Percentiles rank a stretch among this genome's conserved stretches.
These are phyloP conservation scores for Antheraea yamamai DNA, from an alignment of 2,888 invertebrate genomes.

Conservation along the genomic window DNA sequence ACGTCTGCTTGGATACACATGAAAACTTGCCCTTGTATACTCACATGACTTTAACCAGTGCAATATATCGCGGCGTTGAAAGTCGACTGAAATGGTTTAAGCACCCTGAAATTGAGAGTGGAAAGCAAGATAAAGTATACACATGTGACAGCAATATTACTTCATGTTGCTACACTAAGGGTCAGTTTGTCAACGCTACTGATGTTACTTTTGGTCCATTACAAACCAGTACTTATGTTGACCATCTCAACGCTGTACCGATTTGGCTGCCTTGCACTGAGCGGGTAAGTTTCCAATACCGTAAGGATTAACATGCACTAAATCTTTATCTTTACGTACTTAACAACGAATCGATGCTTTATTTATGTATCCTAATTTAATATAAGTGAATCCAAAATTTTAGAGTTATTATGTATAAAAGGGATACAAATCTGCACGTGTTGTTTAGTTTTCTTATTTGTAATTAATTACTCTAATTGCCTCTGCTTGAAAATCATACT, in stretches of 20 bases:
- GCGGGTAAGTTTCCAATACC: neutral
- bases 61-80: neutral
- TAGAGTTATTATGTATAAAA: neutral
- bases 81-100: slow-evolving; percentile 6
- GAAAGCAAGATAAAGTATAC: neutral
- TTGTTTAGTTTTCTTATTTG: neutral
- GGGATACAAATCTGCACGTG: neutral
- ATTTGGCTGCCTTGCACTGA: slow-evolving; percentile 17
- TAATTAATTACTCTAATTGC: neutral
- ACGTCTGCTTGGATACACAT: slow-evolving; percentile 24
- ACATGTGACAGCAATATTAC: neutral
- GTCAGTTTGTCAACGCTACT: slow-evolving; percentile 21
- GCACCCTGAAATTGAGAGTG: neutral
- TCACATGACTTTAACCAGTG: neutral
- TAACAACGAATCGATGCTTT: neutral
- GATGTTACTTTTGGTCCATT: slow-evolving; percentile 23
- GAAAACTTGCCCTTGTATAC: slow-evolving; percentile 22
- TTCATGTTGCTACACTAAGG: slow-evolving; percentile 18
- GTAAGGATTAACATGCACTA: neutral
- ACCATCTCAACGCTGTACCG: slow-evolving; percentile 20
- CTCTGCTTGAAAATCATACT: neutral
- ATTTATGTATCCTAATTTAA: neutral
- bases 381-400: neutral
- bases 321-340: neutral
- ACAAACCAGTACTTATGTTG: slow-evolving; percentile 22